Percentiles rank a stretch among this genome's conserved stretches.
Evolutionary conservation across 2,888 invertebrate genomes (phyloP).

Genomic region (Apotomis betuletana): DNA sequence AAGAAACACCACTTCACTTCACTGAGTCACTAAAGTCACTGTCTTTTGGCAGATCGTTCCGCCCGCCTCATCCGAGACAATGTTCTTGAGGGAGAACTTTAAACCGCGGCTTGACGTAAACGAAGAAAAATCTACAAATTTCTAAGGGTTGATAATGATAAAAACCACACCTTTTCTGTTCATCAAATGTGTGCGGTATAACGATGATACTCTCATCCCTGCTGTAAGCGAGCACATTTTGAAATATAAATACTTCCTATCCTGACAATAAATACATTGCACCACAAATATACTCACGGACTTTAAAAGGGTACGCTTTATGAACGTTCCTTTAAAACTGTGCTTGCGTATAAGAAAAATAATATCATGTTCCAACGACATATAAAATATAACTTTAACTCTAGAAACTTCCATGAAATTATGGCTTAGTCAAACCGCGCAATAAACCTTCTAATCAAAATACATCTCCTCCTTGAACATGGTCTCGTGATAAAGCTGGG

Average conservation of each 20-base stretch:
- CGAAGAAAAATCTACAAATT: conserved; percentile 16
- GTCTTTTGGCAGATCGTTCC: conserved; percentile 58
- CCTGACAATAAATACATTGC: conserved; percentile 9
- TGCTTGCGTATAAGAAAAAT: too few relatives aligned
- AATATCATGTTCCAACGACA: background rate
- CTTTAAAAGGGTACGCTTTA: too few relatives aligned
- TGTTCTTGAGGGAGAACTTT: conserved; percentile 68
- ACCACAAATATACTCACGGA: too few relatives aligned
- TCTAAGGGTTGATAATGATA: too few relatives aligned
- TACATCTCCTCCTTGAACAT: conserved; percentile 85
- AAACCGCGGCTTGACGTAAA: conserved; percentile 39
- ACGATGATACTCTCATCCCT: too few relatives aligned
- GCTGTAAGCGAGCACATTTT: too few relatives aligned
- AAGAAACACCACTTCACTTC: conserved; percentile 50
- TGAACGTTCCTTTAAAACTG: too few relatives aligned
- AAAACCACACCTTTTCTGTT: too few relatives aligned
- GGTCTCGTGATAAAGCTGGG: conserved; percentile 86
- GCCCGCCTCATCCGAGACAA: conserved; percentile 78
- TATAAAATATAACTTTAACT: background rate
- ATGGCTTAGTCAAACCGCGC: conserved; percentile 60
- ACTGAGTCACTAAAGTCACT: conserved; percentile 59
- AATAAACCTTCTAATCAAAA: conserved; percentile 84
- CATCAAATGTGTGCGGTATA: too few relatives aligned
- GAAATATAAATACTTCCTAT: too few relatives aligned
- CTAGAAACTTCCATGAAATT: background rate